Base-by-base conservation (phyloP, 2,888 invertebrate species). In the Watsonalla binaria region DNA sequence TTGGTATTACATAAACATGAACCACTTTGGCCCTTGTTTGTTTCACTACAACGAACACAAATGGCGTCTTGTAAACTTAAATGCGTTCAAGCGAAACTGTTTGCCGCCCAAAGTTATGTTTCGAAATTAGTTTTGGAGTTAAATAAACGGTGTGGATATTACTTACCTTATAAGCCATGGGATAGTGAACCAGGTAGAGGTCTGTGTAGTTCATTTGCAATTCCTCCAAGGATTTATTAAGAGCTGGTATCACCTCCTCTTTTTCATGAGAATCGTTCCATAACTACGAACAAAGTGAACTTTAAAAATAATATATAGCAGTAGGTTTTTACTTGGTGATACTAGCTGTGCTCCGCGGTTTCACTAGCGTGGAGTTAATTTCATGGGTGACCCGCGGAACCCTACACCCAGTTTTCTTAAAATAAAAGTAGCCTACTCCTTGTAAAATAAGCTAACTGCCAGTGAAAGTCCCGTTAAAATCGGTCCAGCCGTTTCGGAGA, bases 151-250 rank as follows among this genome's bases (percentile, higher is more conserved):
- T 14, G 13, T 39, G 35, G 7, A 45, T 34, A 53, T 50, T 56
- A 63, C 72, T 76, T 63, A 86, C 87, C 71, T 81, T 84, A 72
- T 93, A 96, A 0, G 93, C 94, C 72, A 95, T 92, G 5, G 96
- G 96, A 92, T 94, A 94, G 76, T 97, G 96, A 73, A 97, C 94
- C 51, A 97, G 88, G 78, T 95, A 96, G 7, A 96, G 86, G 80
- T 97, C 96, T 24, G 96, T 84, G 70, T 96, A 96, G n/a, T 94
- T 92, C 52, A 96, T 75, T 11, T 93, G 92, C 47, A 97, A 86
- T 61, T 93, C 88, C 7, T 85, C 71, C 45, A 96, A 74, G 11
- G 95, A 94, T 60, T 92, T 91, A 64, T 92, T 92, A 55, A 95
- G 80, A 4, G 93, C 93, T 7, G 92, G 91, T 53, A 93, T 89